Evolutionary conservation across 2,113 vertebrate species (phyloP).

Genomic region (Aleadryas rufinucha): DNA sequence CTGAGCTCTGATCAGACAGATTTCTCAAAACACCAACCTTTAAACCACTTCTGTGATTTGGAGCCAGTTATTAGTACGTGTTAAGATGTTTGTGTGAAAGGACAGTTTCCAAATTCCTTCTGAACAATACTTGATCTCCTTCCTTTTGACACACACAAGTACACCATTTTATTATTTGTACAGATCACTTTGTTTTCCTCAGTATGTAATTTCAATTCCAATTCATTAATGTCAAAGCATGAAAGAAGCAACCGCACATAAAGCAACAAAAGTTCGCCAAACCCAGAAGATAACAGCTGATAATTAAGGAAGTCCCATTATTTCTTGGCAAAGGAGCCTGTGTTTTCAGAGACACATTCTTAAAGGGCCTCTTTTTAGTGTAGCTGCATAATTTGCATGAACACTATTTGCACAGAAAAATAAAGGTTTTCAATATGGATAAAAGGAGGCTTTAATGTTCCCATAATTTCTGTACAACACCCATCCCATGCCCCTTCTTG

Average conservation of each 20-base stretch:
- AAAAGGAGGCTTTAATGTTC: conserved; percentile 1
- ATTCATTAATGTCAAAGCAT: conserved; percentile 52
- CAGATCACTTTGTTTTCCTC: conserved; percentile 41
- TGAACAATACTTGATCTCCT: background rate
- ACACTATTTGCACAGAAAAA: background rate
- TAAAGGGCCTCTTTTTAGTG: conserved; percentile 30
- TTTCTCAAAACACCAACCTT: background rate
- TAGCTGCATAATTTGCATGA: conserved; percentile 17
- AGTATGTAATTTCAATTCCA: conserved; percentile 21
- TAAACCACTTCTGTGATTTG: background rate
- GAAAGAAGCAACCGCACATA: conserved; percentile 26
- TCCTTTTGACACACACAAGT: background rate
- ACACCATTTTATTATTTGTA: conserved; percentile 28
- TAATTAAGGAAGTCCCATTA: conserved; percentile 52
- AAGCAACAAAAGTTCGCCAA: conserved; percentile 28
- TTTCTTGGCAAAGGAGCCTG: conserved; percentile 22
- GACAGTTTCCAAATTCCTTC: conserved; percentile 18
- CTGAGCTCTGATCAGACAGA: background rate
- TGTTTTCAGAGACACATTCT: conserved; percentile 38
- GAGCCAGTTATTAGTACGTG: conserved; percentile 9
- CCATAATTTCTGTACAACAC: background rate
- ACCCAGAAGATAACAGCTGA: conserved; percentile 44
- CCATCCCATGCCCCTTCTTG: background rate
- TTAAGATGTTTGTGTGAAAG: conserved; percentile 35
- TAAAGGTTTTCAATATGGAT: background rate